Evolutionary conservation across 2,113 vertebrate genomes (phyloP).

Genomic region (Serilophus lunatus): DNA sequence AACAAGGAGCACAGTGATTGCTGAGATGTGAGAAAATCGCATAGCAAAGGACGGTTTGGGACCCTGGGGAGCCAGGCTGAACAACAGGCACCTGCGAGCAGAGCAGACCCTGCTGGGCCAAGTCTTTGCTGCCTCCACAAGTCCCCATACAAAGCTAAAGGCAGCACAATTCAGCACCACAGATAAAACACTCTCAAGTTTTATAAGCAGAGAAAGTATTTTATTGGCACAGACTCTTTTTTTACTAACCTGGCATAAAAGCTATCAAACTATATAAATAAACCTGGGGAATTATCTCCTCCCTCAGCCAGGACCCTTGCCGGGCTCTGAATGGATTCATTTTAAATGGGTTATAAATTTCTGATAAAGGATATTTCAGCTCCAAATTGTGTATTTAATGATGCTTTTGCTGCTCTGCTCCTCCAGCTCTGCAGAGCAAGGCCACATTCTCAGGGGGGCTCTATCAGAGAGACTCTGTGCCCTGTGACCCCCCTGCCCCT

Average conservation of each 20-base stretch:
- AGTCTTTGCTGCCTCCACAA: not conserved
- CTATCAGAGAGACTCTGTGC: too few species aligned
- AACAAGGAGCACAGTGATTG: not conserved
- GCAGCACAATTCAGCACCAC: not conserved
- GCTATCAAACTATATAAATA: constrained; percentile 37
- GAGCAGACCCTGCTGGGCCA: not conserved
- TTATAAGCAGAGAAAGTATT: constrained; percentile 22
- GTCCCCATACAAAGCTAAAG: not conserved
- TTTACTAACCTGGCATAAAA: constrained; percentile 42
- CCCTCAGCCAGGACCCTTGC: not conserved
- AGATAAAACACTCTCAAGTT: not conserved
- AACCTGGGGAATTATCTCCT: constrained; percentile 35
- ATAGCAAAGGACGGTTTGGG: not conserved
- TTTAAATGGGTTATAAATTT: constrained; percentile 44
- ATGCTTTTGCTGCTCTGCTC: not conserved
- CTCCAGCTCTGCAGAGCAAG: not conserved
- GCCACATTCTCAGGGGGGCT: not conserved
- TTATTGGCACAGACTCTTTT: constrained; percentile 16
- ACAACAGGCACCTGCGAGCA: not conserved
- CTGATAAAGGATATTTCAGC: constrained; percentile 29
- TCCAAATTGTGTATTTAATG: not conserved
- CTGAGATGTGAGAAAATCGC: not conserved
- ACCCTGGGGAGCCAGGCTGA: not conserved
- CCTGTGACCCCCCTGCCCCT: not conserved
- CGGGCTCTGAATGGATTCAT: not conserved